Conservation (phyloP, 2,797 vertebrate species). For the Nothura maculosa region DNA sequence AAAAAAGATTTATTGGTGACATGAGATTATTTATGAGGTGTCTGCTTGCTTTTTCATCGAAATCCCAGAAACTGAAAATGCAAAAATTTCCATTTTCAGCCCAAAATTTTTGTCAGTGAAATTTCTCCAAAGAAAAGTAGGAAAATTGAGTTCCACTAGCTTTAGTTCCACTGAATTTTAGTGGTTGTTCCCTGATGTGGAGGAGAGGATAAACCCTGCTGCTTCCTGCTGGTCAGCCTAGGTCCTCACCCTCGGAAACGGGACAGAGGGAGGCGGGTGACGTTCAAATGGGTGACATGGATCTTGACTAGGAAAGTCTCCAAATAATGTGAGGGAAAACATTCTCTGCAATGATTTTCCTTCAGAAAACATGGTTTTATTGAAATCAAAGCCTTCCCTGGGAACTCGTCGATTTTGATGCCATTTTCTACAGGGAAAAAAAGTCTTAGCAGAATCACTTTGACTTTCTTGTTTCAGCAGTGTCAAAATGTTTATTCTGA, state of each 20-base stretch:
- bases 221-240: not conserved
- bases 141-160: accelerated
- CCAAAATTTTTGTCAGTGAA: not conserved
- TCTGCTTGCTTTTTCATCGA: not conserved
- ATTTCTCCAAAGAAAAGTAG: not conserved
- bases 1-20: not conserved
- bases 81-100: accelerated
- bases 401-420: constrained; percentile 18
- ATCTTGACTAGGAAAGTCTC: not conserved
- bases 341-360: not conserved
- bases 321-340: not conserved
- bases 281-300: not conserved
- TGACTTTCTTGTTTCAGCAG: constrained; percentile 67
- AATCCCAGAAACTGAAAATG: not conserved
- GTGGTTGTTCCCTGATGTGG: accelerated
- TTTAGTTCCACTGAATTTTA: accelerated
- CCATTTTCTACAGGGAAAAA: constrained; percentile 54
- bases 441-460: constrained; percentile 43
- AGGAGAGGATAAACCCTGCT: not conserved
- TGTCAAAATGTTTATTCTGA: constrained; percentile 70
- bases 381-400: not conserved
- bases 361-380: not conserved
- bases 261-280: too few species aligned
- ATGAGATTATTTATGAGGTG: not conserved
- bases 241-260: too few species aligned